Evolutionary conservation across 2,797 vertebrate genomes (phyloP), one percentile per base, ranked within the genome.

Genomic region (Myotis myotis): DNA sequence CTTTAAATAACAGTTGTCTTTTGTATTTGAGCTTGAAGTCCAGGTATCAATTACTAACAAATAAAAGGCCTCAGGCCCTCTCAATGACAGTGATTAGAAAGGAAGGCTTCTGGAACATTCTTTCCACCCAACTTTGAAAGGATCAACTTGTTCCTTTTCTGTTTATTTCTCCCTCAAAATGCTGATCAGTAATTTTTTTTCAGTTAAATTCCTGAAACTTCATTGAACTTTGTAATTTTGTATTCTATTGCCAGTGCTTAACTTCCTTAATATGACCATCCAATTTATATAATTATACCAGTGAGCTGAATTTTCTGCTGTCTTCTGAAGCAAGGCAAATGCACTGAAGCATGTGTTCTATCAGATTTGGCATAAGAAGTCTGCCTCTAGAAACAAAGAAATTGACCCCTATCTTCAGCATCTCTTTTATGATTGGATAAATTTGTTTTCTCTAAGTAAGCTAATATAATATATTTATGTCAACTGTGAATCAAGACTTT

Each of bases 11-110:
- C 41, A 89, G 87, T 62, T 92, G 84, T 95, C 82, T 92, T 91
- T 36, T 51, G 33, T 74, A 51, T 74, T 75, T 89, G 68, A 93
- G 72, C 16, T 30, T 94, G 81, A 96, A 70, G 22, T 94, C 60
- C 83, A 94, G 86, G 89, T 93, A 87, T 96, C 75, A 95, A 96
- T 95, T 97, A 96, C 93, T 78, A 95, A 72, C 79, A 96, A 96
- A 96, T 94, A 91, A 92, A 83, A 81, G 60, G 53, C 20, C 87
- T 94, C 17, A 66, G 57, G 51, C 17, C 2, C 47, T 96, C 51
- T 87, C 96, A 96, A 53, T 91, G 75, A 95, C 64, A 92, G 92
- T 92, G 79, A 97, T 96, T 97, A 95, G 38, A 83, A 81, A 87
- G 71, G 38, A 96, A 89, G 71, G 2, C 68, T 86, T 92, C 87